Evolutionary conservation across 2,113 vertebrate genomes (phyloP), one percentile per base, ranked within the genome.

Genomic region (Tupaia tana): DNA sequence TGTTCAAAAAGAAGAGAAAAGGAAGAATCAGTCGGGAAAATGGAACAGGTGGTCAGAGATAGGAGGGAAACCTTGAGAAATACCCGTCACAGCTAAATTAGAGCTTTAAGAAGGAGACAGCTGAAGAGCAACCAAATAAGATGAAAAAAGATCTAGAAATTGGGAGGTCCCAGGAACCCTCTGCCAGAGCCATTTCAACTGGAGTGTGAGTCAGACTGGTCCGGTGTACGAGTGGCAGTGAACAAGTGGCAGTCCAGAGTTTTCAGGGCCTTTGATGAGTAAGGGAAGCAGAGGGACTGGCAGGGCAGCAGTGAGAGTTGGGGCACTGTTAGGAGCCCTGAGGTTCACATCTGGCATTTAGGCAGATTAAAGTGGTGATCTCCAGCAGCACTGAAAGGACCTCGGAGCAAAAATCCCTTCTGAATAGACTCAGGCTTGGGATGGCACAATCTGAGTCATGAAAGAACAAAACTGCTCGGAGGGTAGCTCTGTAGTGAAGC

Each of bases 311-410:
- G 34, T 29, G 63, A 56, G 31, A 34, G 19, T 5, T 10, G 10
- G 63, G 69, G 9, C 67, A 24, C 24, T 13, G n/a, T 86, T 75
- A 75, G 74, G 67, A 88, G 59, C 31, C 34, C 25, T 56, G 58
- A 18, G 16, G 7, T 67, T 66, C 22, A 67, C 59, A 27, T 66
- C 12, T 9, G 15, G 58, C 69, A 86, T n/a, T 95, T 71, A 66
- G 31, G 31, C 56, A 66, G 91, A 70, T 89, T 91, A 58, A 79
- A 89, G 67, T 31, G 71, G 89, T 89, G 63, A 22, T 74, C 67
- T 75, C 31, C 66, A 80, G 27, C 22, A 69, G 66, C 34, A 69
- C 13, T 16, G 7, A 61, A 24, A 43, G 43, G 43, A 43, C 43
- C 43, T 59, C 67, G 66, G 90, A 13, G 63, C 67, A 75, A 18